These are phyloP conservation scores for Elysia crispata DNA, from an alignment of 2,888 invertebrate genomes.

Conservation along the genomic window DNA sequence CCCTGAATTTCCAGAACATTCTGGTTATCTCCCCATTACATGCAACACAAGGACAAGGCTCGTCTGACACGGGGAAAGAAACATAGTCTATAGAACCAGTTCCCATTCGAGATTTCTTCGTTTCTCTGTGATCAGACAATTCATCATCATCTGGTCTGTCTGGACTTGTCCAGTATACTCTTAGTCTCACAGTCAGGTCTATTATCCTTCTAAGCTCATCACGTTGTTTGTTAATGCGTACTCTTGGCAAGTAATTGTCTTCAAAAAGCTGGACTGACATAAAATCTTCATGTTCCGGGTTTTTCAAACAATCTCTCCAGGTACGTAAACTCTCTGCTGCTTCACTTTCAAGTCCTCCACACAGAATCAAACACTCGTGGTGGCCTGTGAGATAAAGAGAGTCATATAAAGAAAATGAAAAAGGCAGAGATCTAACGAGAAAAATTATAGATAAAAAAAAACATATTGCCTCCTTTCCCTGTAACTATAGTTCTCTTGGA, in stretches of 20 bases:
- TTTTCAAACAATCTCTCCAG: constrained; percentile 17
- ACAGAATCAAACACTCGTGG: too few relatives aligned
- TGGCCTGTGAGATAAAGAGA: too few relatives aligned
- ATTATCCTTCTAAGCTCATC: background rate
- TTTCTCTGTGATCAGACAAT: constrained; percentile 26
- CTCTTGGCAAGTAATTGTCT: background rate
- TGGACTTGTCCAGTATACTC: constrained; percentile 12
- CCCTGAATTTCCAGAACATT: background rate
- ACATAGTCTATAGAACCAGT: constrained; percentile 6
- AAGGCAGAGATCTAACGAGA: too few relatives aligned
- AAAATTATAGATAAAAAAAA: too few relatives aligned
- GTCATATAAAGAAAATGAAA: too few relatives aligned
- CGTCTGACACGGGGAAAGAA: background rate
- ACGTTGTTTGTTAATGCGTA: background rate
- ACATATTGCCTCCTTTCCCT: too few relatives aligned
- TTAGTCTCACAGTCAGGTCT: constrained; percentile 14
- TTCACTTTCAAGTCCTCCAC: background rate
- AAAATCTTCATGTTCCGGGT: constrained; percentile 23
- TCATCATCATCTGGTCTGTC: constrained; percentile 11
- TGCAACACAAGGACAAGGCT: constrained; percentile 6
- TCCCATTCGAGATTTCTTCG: background rate
- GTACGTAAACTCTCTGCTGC: background rate
- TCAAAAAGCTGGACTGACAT: background rate
- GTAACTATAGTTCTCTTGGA: too few relatives aligned
- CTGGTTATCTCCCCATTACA: background rate